Evolutionary conservation across 2,797 vertebrate genomes (phyloP).

Genomic region (Pangasius mekongensis): DNA sequence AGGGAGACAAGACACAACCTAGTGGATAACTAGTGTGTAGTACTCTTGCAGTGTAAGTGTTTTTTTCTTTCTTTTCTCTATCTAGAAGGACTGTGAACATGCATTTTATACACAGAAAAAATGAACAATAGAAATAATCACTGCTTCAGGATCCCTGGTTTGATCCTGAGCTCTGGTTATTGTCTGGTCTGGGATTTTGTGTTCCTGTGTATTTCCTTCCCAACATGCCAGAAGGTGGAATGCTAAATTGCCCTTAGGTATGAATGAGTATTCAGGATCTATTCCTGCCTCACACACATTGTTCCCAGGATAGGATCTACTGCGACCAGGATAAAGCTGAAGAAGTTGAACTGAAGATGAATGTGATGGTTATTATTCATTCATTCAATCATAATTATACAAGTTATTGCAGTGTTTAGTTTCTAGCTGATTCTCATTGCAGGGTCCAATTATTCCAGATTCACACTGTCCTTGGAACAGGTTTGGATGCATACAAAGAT

Average conservation of each 20-base stretch:
- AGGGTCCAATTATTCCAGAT: not conserved
- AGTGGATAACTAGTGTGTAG: not conserved
- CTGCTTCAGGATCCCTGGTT: not conserved
- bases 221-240: not conserved
- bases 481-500: not conserved
- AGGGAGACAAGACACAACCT: not conserved
- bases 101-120: not conserved
- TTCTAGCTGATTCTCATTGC: not conserved
- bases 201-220: not conserved
- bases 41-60: no score
- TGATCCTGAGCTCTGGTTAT: not conserved
- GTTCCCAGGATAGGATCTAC: not conserved
- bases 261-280: not conserved
- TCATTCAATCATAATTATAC: not conserved
- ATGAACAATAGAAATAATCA: not conserved
- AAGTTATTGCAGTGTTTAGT: not conserved
- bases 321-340: not conserved
- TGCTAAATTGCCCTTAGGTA: not conserved
- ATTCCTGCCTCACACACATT: no score
- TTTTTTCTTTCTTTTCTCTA: not conserved
- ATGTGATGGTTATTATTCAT: not conserved
- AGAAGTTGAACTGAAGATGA: not conserved
- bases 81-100: not conserved
- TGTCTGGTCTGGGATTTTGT: not conserved
- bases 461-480: not conserved